A percentile compares a stretch with the other conserved stretches of the same genome.
These are phyloP conservation scores for Ashinkailepas kermadecensis DNA, from an alignment of 2,888 invertebrate species.

Conservation along the genomic window DNA sequence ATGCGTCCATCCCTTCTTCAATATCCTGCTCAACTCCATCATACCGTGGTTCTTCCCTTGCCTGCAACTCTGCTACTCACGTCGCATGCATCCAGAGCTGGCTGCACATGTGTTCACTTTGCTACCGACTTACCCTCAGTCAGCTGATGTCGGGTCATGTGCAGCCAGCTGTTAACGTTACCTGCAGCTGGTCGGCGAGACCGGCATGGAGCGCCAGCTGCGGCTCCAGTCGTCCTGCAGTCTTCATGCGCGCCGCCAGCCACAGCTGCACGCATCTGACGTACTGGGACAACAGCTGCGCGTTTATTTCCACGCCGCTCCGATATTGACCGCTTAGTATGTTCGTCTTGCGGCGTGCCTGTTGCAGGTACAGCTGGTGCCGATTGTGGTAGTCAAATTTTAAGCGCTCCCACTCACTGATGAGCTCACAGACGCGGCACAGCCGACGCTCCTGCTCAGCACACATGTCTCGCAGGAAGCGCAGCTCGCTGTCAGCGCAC, in stretches of 20 bases:
- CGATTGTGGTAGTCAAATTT: not conserved
- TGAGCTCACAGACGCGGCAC: not conserved
- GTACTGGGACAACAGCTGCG: not conserved
- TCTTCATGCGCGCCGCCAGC: constrained; percentile 10
- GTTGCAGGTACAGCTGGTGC: not conserved
- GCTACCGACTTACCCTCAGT: no score
- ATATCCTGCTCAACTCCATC: no score
- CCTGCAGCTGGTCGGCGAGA: no score
- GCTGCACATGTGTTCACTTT: no score
- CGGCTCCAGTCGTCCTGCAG: not conserved
- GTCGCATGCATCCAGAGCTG: no score
- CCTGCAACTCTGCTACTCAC: no score
- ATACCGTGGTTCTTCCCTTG: no score
- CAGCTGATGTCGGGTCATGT: no score
- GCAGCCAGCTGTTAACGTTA: no score
- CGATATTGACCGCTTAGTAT: not conserved
- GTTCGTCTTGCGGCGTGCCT: not conserved
- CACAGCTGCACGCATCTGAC: not conserved
- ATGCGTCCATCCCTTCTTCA: no score
- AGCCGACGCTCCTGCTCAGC: not conserved
- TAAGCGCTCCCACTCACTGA: not conserved
- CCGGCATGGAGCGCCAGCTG: not conserved
- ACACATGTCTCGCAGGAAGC: not conserved
- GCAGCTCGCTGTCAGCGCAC: not conserved
- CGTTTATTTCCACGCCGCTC: not conserved